Evolutionary conservation across 2,888 invertebrate species (phyloP).

Genomic region (Stegophylla sp.): DNA sequence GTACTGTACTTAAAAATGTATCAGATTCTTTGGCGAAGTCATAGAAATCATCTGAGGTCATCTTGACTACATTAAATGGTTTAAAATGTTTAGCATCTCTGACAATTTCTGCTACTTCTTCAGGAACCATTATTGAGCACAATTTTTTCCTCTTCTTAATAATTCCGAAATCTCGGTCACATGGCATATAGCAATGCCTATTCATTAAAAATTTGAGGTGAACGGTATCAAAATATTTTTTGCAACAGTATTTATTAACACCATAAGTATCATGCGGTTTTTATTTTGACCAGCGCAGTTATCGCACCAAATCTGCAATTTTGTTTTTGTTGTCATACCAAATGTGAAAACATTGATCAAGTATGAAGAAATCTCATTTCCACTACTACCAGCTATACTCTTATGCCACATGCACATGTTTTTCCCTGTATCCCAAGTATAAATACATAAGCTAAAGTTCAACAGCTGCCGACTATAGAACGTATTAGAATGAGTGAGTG

Average conservation of each 20-base stretch:
- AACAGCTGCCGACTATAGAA: background rate
- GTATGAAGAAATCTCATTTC: too few species aligned
- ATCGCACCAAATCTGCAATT: constrained; percentile 27
- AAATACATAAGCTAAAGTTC: constrained; percentile 1
- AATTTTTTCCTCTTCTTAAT: constrained; percentile 11
- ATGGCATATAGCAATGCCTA: constrained; percentile 25
- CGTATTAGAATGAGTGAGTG: constrained; percentile 10
- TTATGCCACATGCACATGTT: background rate
- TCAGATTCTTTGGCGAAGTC: constrained; percentile 21
- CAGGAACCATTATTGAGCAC: constrained; percentile 15
- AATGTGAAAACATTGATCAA: background rate
- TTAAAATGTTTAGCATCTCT: constrained; percentile 31
- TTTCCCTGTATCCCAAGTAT: background rate
- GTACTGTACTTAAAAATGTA: constrained; percentile 11
- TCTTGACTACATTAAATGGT: constrained; percentile 16
- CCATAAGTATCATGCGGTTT: constrained; percentile 7
- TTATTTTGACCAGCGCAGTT: constrained; percentile 18
- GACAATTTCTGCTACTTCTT: constrained; percentile 12
- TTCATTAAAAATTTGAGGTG: constrained; percentile 15
- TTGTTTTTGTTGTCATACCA: background rate
- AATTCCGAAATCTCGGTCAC: constrained; percentile 11
- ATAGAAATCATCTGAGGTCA: constrained; percentile 27
- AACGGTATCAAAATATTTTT: constrained; percentile 20
- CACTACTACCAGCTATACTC: too few species aligned
- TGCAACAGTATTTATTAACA: background rate